phyloP scores from a whole-genome alignment of 2,113 vertebrate species.

The Anolis carolinensis region DNA sequence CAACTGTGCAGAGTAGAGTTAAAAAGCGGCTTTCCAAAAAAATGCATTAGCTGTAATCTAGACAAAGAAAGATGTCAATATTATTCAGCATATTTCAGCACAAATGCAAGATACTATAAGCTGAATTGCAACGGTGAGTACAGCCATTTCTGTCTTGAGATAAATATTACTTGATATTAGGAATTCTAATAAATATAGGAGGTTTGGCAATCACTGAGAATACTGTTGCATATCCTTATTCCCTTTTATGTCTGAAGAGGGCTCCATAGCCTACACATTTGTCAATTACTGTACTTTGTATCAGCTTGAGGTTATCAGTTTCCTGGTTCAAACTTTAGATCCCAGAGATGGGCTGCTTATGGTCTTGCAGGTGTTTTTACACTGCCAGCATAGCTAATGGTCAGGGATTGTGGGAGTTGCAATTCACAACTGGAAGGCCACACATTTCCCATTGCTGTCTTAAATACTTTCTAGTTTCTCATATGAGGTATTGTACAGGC shows the following conservation, averaged over 20 bases:
- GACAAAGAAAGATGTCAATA: slow-evolving; percentile 86
- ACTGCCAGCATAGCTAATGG: too few species aligned
- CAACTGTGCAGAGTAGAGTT: slow-evolving; percentile 79
- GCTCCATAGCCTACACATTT: not conserved
- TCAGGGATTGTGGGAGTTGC: too few species aligned
- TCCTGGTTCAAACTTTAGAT: not conserved
- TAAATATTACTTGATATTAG: slow-evolving; percentile 36
- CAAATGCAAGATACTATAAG: slow-evolving; percentile 85
- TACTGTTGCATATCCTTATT: not conserved
- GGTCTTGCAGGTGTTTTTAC: too few species aligned
- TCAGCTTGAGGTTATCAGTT: not conserved
- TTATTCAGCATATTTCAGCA: slow-evolving; percentile 90
- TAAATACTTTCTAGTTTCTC: too few species aligned
- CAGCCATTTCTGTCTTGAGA: slow-evolving; percentile 10
- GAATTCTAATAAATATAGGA: not conserved
- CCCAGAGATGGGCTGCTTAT: too few species aligned
- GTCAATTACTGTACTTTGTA: not conserved
- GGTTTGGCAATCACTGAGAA: not conserved
- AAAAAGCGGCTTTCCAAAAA: slow-evolving; percentile 61
- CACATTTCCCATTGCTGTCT: too few species aligned
- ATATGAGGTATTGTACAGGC: not conserved
- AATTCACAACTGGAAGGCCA: too few species aligned
- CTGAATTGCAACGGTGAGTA: slow-evolving; percentile 90
- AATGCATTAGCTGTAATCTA: slow-evolving; percentile 88
- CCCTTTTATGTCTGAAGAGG: not conserved